These are phyloP conservation scores for Acleris laterana DNA, from an alignment of 2,888 invertebrate genomes.

Conservation along the genomic window DNA sequence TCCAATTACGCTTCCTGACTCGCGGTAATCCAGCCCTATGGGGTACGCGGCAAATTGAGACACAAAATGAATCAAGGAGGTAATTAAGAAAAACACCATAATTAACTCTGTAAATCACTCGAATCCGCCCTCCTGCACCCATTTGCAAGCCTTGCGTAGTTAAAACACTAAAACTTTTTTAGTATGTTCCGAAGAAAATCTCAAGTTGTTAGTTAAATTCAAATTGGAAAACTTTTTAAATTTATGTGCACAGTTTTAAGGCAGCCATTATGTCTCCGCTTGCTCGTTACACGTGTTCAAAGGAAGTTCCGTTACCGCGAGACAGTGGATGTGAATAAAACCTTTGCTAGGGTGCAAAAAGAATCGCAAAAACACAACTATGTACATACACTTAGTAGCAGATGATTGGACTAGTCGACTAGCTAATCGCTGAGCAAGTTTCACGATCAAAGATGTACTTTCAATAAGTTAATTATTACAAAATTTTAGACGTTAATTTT, in stretches of 20 bases:
- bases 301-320: conserved; percentile 40
- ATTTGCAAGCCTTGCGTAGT: conserved; percentile 53
- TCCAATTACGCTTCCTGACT: not conserved
- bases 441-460: not conserved
- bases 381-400: not conserved
- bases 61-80: conserved; percentile 27
- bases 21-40: conserved; percentile 7
- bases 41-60: conserved; percentile 13
- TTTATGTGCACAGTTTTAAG: conserved; percentile 77
- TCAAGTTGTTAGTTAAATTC: conserved; percentile 79
- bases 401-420: not conserved
- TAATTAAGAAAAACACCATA: conserved; percentile 34
- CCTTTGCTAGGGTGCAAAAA: conserved; percentile 17
- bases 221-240: conserved; percentile 80
- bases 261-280: conserved; percentile 68
- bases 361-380: conserved; percentile 11
- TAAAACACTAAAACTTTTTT: conserved; percentile 70
- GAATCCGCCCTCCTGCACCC: conserved; percentile 29
- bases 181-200: conserved; percentile 70
- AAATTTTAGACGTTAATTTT: not conserved
- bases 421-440: not conserved
- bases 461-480: not conserved
- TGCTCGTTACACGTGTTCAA: conserved; percentile 56
- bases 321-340: conserved; percentile 41
- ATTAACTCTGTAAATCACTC: conserved; percentile 31